Base-by-base conservation (phyloP, 2,797 vertebrate genomes). In the Petrocephalus sullivani region DNA sequence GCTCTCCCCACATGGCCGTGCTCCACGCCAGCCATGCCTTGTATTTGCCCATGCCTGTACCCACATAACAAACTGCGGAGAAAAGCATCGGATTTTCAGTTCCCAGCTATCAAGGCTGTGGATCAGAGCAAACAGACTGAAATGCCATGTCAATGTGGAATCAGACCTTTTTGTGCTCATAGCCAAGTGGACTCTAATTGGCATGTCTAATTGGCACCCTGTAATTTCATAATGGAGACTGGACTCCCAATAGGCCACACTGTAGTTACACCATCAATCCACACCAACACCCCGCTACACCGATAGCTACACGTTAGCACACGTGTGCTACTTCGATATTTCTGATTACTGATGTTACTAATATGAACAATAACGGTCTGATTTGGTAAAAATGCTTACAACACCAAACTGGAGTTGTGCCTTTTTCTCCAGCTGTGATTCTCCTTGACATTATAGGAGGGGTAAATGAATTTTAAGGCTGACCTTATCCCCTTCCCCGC, bases 401-500 rank as follows among this genome's bases (percentile, higher is more conserved):
- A 53, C 51, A 23, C 53, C 6, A 12, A 12, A 56, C 53, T 56
- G 21, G 16, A 57, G n/a, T 75, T 23, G 21, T 56, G 46, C 51
- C 7, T n/a, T 81, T 14, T 49, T 88, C 78, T 61, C 33, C 21
- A 58, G 54, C 3, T 60, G 37, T 3, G 37, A 60, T 21, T 33
- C 87, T 88, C 19, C 6, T 10, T 78, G 41, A 46, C 14, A 33
- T 14, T n/a, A 16, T 33, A 85, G 60, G 6, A 85, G 87, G 16
- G 1, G 37, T 41, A 9, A 46, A 33, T 19, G 3, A 90, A 91
- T 91, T 91, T 92, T 92, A 89, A 92, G 92, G 89, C 87, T 14
- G 87, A 90, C 92, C 87, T 89, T 61, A 46, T 33, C n/a, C 19
- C 90, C 90, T 89, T 89, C 92, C 89, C 90, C 92, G 90, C 89